These are phyloP conservation scores for Venusia cambrica DNA, from an alignment of 2,888 invertebrate species.

Conservation along the genomic window DNA sequence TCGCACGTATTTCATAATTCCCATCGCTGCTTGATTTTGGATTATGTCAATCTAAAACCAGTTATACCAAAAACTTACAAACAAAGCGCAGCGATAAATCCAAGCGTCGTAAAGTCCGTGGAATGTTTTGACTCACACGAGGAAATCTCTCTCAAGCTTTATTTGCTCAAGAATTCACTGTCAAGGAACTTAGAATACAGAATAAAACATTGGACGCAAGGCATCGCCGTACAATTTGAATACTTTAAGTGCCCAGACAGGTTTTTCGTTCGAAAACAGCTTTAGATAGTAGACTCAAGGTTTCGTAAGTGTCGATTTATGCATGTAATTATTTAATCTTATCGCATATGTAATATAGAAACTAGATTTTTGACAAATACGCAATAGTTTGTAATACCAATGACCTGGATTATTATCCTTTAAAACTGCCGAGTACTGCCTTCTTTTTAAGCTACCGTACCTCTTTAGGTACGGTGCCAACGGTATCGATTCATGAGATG, in stretches of 20 bases:
- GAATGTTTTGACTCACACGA: background rate
- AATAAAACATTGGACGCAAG: conserved; percentile 7
- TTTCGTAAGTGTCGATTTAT: conserved; percentile 12
- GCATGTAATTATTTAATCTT: conserved; percentile 16
- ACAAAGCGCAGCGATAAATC: conserved; percentile 1
- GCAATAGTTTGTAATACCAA: conserved; percentile 4
- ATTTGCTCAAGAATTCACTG: conserved; percentile 25
- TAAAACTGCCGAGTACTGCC: conserved; percentile 7
- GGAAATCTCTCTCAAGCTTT: background rate
- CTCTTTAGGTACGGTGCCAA: no score
- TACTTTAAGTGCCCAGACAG: conserved; percentile 15
- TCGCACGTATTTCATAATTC: no score
- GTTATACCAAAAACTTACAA: conserved; percentile 13
- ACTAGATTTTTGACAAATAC: no score
- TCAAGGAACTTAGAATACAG: conserved; percentile 21
- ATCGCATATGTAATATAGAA: no score
- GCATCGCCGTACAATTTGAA: conserved; percentile 15
- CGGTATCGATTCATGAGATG: no score
- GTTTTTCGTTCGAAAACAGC: conserved; percentile 12
- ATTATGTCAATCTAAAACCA: conserved; percentile 12
- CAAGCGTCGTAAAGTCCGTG: background rate
- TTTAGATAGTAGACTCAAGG: conserved; percentile 18
- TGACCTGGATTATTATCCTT: conserved; percentile 8
- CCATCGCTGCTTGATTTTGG: conserved; percentile 1
- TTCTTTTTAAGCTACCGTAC: conserved; percentile 3